These are phyloP conservation scores for Malthinus seriepunctatus DNA, from an alignment of 2,888 invertebrate species.

Conservation along the genomic window DNA sequence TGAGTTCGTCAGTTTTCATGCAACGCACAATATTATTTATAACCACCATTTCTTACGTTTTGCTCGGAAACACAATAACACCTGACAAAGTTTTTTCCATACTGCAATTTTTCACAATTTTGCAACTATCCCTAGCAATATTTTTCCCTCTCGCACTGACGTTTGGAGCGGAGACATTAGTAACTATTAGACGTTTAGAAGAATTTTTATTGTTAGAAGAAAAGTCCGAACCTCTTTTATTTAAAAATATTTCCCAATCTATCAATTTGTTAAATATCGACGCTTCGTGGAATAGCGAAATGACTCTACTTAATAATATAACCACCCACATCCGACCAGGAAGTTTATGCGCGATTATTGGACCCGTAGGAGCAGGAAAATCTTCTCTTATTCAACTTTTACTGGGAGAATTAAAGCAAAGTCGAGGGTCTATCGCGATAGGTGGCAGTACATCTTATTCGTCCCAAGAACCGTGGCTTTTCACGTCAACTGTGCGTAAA, in stretches of 20 bases:
- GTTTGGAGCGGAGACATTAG: conserved; percentile 62
- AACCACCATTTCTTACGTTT: conserved; percentile 73
- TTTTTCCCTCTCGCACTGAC: conserved; percentile 63
- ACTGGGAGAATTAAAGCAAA: conserved; percentile 59
- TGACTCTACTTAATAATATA: conserved; percentile 45
- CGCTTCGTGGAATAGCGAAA: conserved; percentile 43
- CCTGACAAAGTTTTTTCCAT: conserved; percentile 52
- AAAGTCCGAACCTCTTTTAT: conserved; percentile 47
- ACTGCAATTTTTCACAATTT: conserved; percentile 57
- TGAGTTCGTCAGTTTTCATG: conserved; percentile 77
- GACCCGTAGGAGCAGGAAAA: conserved; percentile 88
- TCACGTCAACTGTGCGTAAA: conserved; percentile 63
- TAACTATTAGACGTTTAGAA: conserved; percentile 60
- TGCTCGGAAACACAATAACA: conserved; percentile 65
- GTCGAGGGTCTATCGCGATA: conserved; percentile 57
- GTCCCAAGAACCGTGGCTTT: conserved; percentile 65
- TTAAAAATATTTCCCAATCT: conserved; percentile 21
- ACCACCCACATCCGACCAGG: conserved; percentile 56
- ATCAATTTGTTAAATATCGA: conserved; percentile 38
- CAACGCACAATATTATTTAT: conserved; percentile 79
- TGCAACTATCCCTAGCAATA: conserved; percentile 61
- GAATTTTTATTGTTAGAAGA: conserved; percentile 62
- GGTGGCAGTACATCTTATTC: conserved; percentile 63
- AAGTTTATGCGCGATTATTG: conserved; percentile 74
- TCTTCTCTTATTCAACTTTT: conserved; percentile 60